A percentile compares a stretch with the other conserved stretches of the same genome.
Conservation (phyloP, 2,113 vertebrate genomes). For the Forbesichthys papilliferus region DNA sequence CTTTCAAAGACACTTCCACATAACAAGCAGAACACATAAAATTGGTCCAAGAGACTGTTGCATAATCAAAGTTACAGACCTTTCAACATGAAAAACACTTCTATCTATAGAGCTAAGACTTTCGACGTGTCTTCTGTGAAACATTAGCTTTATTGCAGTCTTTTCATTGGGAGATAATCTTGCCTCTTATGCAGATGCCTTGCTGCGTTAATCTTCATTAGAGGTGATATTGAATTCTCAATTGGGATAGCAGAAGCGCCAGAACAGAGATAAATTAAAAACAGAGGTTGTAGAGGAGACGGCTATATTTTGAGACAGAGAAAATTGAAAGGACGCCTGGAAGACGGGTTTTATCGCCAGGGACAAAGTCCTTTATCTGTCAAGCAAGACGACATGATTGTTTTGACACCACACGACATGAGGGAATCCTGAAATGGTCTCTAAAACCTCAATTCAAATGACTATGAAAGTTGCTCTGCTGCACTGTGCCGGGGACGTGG, state of each 20-base stretch:
- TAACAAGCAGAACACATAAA: conserved; percentile 12
- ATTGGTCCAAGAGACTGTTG: conserved; percentile 2
- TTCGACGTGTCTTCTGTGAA: conserved; percentile 40
- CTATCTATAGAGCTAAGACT: conserved; percentile 11
- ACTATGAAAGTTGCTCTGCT: background rate
- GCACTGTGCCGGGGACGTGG: conserved; percentile 11
- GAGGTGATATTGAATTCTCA: conserved; percentile 38
- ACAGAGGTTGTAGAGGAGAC: background rate
- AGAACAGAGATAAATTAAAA: background rate
- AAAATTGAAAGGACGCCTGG: conserved; percentile 42
- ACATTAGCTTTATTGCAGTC: conserved; percentile 24
- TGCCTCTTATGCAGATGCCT: conserved; percentile 43
- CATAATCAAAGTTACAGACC: conserved; percentile 35
- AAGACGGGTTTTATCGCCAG: conserved; percentile 43
- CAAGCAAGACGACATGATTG: conserved; percentile 54
- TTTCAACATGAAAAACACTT: conserved; percentile 21
- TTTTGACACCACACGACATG: conserved; percentile 36
- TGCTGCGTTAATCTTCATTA: conserved; percentile 62
- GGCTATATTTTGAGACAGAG: conserved; percentile 44
- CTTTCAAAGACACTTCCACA: conserved; percentile 23
- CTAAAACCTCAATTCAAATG: conserved; percentile 31
- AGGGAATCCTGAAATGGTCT: conserved; percentile 50
- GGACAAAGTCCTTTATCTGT: conserved; percentile 51
- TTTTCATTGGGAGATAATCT: conserved; percentile 46
- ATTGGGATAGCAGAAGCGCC: background rate